phyloP scores from a whole-genome alignment of 2,113 vertebrate species.

The Choloepus hoffmanni region DNA sequence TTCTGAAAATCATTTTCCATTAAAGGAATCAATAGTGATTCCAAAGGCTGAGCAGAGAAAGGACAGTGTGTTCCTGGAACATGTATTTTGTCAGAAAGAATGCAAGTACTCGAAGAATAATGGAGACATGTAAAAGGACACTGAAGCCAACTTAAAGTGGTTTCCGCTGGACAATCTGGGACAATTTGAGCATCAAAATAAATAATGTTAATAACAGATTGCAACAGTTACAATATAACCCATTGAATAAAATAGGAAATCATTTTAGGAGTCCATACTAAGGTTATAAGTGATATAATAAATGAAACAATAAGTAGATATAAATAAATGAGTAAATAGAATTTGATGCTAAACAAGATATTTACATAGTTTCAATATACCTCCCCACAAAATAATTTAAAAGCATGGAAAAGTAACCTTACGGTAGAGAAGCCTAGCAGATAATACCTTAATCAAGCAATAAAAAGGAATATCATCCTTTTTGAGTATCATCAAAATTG shows the following conservation, averaged over 20 bases:
- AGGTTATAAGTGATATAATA: background rate
- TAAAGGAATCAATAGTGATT: background rate
- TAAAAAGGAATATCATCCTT: background rate
- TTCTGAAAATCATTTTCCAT: background rate
- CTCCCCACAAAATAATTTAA: background rate
- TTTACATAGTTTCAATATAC: background rate
- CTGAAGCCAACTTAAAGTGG: background rate
- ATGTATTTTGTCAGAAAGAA: background rate
- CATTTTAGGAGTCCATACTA: background rate
- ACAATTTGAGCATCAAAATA: background rate
- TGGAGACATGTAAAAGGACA: background rate
- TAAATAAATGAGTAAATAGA: background rate
- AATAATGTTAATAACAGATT: background rate
- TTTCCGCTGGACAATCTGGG: background rate
- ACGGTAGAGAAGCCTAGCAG: background rate
- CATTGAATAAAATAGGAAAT: background rate
- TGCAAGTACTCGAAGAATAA: background rate
- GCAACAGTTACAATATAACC: background rate
- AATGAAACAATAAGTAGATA: background rate
- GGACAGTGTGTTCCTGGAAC: background rate
- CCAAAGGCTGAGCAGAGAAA: background rate
- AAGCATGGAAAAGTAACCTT: background rate
- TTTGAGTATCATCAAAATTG: background rate
- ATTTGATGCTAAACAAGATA: background rate
- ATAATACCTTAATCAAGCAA: background rate